Evolutionary conservation across 2,888 invertebrate species (phyloP), one percentile per base, ranked within the genome.

Genomic region (Tachystola acroxantha): DNA sequence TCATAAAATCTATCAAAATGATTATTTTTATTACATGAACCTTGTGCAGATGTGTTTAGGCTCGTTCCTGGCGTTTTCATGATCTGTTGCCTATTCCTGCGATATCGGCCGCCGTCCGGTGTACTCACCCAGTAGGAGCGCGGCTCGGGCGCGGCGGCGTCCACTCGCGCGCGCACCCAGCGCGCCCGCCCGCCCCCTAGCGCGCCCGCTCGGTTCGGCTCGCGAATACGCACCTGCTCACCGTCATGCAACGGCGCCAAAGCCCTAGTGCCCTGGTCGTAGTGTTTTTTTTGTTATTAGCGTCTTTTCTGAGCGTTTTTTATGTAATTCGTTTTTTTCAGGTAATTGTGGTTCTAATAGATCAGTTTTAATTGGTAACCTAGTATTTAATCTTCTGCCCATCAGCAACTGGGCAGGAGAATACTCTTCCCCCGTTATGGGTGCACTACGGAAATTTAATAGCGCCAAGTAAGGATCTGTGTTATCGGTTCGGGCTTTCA

Each of bases 351-450:
- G 19, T 16, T 9, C 1, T 31, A 4, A 4, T 19, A 19, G 7
- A 7, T 19, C 14, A 19, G 30, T 16, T 19, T n/a, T 20, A 20
- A 20, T 20, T 20, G 45, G 46, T 7, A 47, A 26, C 10, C 37
- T 24, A 1, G 42, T 44, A 7, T 44, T 43, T 1, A 45, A 27
- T 6, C 38, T 33, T 5, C 47, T 26, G 3, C 45, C 44, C 49
- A 50, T 50, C 1, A 49, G 12, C 16, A 45, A 12, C 10, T 46
- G 39, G 2, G 45, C 32, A 5, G 48, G 46, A 1, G 37, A 37
- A 24, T 26, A 28, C 26, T 2, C 41, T 24, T 1, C 39, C 36
- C n/a, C 40, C 32, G 1, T 43, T 22, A 1, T 45, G 42, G 6
- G 32, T 22, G 3, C 1, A 11, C 9, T 30, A 7, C 32, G 10